Evolutionary conservation across 2,888 invertebrate species (phyloP).

Genomic region (Hydropsyche betteni): DNA sequence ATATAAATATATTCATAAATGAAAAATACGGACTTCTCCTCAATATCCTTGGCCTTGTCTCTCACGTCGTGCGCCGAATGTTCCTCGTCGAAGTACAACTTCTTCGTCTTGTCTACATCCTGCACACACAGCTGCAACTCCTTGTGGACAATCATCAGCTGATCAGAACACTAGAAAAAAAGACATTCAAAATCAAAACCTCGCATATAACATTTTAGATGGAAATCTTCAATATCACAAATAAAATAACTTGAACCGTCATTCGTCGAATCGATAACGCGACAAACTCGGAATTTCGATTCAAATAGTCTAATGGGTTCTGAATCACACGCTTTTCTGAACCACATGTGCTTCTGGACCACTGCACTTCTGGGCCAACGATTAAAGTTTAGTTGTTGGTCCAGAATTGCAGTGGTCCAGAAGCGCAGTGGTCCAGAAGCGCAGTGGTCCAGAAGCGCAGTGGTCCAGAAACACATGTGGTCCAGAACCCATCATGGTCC

Average conservation of each 20-base stretch:
- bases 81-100: slow-evolving; percentile 94
- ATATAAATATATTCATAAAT: no score
- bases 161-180: slow-evolving; percentile 76
- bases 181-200: slow-evolving; percentile 13
- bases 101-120: slow-evolving; percentile 94
- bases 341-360: no score
- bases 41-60: slow-evolving; percentile 93
- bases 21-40: slow-evolving; percentile 77
- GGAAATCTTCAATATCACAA: neutral
- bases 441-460: no score
- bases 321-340: no score
- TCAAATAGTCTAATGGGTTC: no score
- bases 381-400: no score
- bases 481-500: no score
- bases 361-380: no score
- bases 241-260: neutral
- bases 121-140: slow-evolving; percentile 86
- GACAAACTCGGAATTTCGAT: neutral
- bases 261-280: neutral
- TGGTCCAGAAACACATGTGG: no score
- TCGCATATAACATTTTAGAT: neutral
- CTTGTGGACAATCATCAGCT: slow-evolving; percentile 86
- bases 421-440: no score
- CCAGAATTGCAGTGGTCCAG: no score
- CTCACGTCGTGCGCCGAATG: slow-evolving; percentile 94